These are phyloP conservation scores for Eulemur coronatus DNA, from an alignment of 2,797 vertebrate genomes.

Conservation along the genomic window DNA sequence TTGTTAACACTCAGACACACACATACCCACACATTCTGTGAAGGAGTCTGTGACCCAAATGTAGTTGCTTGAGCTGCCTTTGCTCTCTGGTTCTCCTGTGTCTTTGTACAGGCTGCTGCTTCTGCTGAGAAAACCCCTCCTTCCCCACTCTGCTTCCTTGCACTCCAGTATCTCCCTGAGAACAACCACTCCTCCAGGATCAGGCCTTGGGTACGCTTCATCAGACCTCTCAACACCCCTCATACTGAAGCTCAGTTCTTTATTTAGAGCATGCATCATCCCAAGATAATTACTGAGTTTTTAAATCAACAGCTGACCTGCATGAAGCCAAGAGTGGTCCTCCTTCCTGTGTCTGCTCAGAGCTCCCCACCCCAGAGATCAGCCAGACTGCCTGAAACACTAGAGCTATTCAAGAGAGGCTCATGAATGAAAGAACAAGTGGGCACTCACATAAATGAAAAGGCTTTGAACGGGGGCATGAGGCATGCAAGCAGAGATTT, in stretches of 20 bases:
- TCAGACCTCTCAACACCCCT: background rate
- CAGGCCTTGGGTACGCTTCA: background rate
- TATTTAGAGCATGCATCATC: fast-evolving
- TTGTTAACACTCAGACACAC: background rate
- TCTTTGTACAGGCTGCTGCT: background rate
- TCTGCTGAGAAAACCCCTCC: background rate
- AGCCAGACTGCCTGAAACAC: fast-evolving
- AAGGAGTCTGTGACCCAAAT: background rate
- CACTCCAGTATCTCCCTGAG: background rate
- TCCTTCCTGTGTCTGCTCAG: background rate
- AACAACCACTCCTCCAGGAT: fast-evolving
- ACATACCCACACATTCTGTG: background rate
- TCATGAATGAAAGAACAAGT: background rate
- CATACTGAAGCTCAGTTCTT: fast-evolving
- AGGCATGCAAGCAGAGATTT: background rate
- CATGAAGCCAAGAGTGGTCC: background rate
- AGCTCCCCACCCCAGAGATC: background rate
- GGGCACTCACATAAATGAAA: background rate
- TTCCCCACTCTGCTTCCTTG: fast-evolving
- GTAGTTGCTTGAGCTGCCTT: background rate
- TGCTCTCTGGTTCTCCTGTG: fast-evolving
- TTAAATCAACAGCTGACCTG: background rate
- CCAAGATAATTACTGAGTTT: background rate
- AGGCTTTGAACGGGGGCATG: background rate
- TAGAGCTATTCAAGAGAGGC: background rate